phyloP scores from a whole-genome alignment of 2,113 vertebrate genomes.

The Tonatia bakeri region DNA sequence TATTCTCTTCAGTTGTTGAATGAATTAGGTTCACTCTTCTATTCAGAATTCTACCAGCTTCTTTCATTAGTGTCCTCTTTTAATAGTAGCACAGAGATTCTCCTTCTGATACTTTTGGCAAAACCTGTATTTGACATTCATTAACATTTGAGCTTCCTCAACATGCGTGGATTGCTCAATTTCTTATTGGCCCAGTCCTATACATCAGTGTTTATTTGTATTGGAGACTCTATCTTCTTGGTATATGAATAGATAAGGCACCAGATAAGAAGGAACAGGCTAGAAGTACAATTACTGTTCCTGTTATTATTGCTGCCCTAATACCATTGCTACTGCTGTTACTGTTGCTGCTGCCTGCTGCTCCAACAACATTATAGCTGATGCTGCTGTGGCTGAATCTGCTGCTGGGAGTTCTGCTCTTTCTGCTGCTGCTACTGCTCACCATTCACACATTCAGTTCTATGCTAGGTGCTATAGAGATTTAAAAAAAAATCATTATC shows the following conservation, averaged over 20 bases:
- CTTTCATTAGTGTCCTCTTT: not conserved
- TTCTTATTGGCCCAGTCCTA: not conserved
- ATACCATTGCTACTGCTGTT: not conserved
- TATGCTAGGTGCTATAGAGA: not conserved
- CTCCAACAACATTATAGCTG: not conserved
- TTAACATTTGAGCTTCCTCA: conserved; percentile 22
- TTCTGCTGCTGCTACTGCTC: not conserved
- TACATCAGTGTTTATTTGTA: not conserved
- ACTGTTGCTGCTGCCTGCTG: not conserved
- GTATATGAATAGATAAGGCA: not conserved
- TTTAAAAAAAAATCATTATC: not conserved
- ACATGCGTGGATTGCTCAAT: not conserved
- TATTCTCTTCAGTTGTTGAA: not conserved
- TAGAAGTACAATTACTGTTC: not conserved
- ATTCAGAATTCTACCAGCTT: not conserved
- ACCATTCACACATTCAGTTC: not conserved
- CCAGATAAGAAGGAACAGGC: not conserved
- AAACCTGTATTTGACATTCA: not conserved
- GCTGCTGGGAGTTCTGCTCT: not conserved
- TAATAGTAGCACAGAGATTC: not conserved
- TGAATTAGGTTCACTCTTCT: not conserved
- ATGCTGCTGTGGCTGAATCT: not conserved
- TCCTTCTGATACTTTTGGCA: not conserved
- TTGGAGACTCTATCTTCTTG: not conserved
- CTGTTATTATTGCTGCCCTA: not conserved